Base-by-base conservation (phyloP, 2,888 invertebrate genomes). In the Acronicta aceris region DNA sequence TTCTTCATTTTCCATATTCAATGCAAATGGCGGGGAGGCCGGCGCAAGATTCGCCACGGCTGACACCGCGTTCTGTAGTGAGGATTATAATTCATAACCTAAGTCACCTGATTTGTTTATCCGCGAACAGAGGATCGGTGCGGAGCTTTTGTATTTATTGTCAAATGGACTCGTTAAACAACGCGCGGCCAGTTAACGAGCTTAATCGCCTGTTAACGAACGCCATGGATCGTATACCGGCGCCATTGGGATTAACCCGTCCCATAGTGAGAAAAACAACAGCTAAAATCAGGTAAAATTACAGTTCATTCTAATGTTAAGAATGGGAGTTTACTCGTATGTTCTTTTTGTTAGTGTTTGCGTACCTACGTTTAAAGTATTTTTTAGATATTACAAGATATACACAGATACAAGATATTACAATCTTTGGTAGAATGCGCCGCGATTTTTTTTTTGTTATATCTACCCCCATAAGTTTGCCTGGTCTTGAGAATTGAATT, bases 131-230 rank as follows among this genome's bases (percentile, higher is more conserved):
- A 8, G 27, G 21, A 21, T 9, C 21, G 21, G 9, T 21, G 21
- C 38, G n/a, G 38, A 49, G 38, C 38, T 49, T 49, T 49, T 38
- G 38, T 49, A 38, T 49, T 49, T 38, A 49, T 38, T 46, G 53
- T 16, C 41, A 54, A 65, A 50, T 17, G 41, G 16, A 17, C 46
- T 51, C 25, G 33, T 38, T 57, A 8, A 45, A 25, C 12, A 9
- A 25, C 51, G 59, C 36, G 53, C 10, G 38, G 33, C 40, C 49
- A 33, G 65, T 48, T 78, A 78, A 78, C 78, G 71, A 79, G 68
- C 61, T 56, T 78, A 77, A 77, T 76, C 77, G 63, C 71, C 65
- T 5, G 65, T 48, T 79, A 78, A 79, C 79, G 76, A 79, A 54
- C 54, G 16, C 17, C 38, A 43, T 43, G 30, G 52, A 51, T 27